Evolutionary conservation across 35 echinoderm and acorn worm genomes (phyloP), one percentile per base, ranked within the genome.

Genomic region (Strongylocentrotus purpuratus): DNA sequence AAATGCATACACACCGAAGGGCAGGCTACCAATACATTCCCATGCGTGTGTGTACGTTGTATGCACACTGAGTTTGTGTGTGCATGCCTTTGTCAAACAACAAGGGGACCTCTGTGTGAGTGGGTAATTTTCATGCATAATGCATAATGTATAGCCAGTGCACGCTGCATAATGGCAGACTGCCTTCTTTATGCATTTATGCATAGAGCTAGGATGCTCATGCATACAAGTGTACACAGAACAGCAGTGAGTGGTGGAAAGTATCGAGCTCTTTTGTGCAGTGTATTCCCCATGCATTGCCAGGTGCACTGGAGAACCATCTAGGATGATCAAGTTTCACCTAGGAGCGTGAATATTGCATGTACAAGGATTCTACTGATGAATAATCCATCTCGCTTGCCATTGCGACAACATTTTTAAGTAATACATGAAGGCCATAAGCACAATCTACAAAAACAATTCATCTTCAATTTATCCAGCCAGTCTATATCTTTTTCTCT

Each of bases 121-220:
- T 88, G 87, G 31, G 87, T 88, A 31, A 88, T 88, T n/a, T 88
- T 46, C n/a, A 92, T 92, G 91, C 91, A 92, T 92, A 92, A 92
- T 92, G 91, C 91, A 92, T 92, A 48, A 92, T 31, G 91, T 31
- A 31, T n/a, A n/a, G n/a, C n/a, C 45, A 48, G 47, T 52, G 91
- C 91, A 88, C 13, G 9, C 87, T 35, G 87, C 48, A 55, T 88
- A 46, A 33, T 88, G 87, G 45, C 32, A 46, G 87, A 88, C 87
- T 15, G 87, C 87, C 32, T 46, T 88, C 87, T 88, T 88, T 88
- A 88, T 88, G 87, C 87, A 88, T 88, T 88, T 88, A 88, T 88
- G 87, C 87, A 88, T 88, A 33, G 87, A 13, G 15, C 7, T 31
- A 46, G 33, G 13, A 33, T n/a, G 32, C 87, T 88, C 87, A 88